Evolutionary conservation across 2,113 vertebrate species (phyloP).

Genomic region (Bettongia penicillata): DNA sequence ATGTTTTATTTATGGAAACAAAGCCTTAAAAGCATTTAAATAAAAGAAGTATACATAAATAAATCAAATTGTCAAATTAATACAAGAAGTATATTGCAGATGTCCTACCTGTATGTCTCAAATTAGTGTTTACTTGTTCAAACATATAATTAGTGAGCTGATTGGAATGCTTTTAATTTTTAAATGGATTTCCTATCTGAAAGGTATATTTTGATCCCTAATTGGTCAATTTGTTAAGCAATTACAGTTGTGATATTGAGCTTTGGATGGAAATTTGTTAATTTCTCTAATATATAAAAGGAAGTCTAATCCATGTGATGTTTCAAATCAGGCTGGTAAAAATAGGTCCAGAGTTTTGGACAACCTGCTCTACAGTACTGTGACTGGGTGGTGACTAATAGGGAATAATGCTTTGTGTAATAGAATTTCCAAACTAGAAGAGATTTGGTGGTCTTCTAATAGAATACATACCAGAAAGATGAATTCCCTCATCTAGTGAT

Average conservation of each 20-base stretch:
- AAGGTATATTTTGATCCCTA: not conserved
- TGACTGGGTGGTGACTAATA: not conserved
- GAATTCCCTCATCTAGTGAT: not conserved
- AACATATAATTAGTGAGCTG: not conserved
- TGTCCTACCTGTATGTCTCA: not conserved
- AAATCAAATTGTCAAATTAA: not conserved
- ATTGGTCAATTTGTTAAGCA: not conserved
- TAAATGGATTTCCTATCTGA: not conserved
- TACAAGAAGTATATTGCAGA: not conserved
- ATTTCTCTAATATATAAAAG: not conserved
- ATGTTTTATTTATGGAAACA: not conserved
- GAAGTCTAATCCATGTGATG: not conserved
- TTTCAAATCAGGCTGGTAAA: not conserved
- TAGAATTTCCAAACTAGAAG: not conserved
- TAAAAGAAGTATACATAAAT: not conserved
- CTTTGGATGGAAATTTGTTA: not conserved
- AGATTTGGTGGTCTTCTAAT: not conserved
- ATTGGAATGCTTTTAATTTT: not conserved
- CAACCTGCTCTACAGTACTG: not conserved
- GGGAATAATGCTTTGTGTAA: not conserved
- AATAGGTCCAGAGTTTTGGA: not conserved
- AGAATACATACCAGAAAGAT: not conserved
- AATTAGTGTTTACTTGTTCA: not conserved
- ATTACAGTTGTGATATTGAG: not conserved
- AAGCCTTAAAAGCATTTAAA: not conserved